Evolutionary conservation across 2,888 invertebrate species (phyloP).

Genomic region (Priapulus caudatus): DNA sequence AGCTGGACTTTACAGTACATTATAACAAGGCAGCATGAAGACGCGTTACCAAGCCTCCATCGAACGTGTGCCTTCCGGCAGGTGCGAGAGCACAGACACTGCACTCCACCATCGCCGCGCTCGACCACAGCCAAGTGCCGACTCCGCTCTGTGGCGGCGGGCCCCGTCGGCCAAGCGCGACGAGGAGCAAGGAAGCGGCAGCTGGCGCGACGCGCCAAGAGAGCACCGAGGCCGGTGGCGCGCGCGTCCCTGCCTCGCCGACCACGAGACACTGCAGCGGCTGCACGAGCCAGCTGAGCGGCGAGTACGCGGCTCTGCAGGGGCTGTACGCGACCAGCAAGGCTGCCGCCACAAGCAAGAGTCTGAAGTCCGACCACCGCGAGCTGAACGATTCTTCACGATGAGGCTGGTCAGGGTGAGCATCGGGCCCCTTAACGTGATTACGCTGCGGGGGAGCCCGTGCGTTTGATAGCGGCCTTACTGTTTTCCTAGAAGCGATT

Average conservation of each 20-base stretch:
- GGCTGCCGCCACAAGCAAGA: slow-evolving; percentile 58
- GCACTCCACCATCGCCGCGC: slow-evolving; percentile 70
- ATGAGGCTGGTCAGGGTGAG: neutral
- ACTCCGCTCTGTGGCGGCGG: slow-evolving; percentile 76
- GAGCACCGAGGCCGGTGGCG: slow-evolving; percentile 58
- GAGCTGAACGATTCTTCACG: slow-evolving; percentile 41
- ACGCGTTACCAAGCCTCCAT: too few species aligned
- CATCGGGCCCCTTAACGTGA: too few species aligned
- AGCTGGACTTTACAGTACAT: too few species aligned
- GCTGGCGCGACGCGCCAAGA: slow-evolving; percentile 59
- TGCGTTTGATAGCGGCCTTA: too few species aligned
- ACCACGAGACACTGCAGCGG: slow-evolving; percentile 74
- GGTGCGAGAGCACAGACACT: slow-evolving; percentile 76
- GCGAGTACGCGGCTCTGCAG: slow-evolving; percentile 75
- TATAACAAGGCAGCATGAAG: too few species aligned
- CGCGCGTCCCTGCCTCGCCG: slow-evolving; percentile 62
- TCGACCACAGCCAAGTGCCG: too few species aligned
- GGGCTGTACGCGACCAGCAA: slow-evolving; percentile 71
- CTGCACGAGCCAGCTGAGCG: slow-evolving; percentile 81
- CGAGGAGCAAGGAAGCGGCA: slow-evolving; percentile 75
- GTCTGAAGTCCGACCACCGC: slow-evolving; percentile 59
- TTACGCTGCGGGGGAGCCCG: too few species aligned
- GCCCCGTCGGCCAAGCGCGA: slow-evolving; percentile 73
- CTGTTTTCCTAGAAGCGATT: too few species aligned
- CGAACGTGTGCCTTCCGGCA: too few species aligned